These are phyloP conservation scores for Cyprinus carpio DNA, from an alignment of 2,113 vertebrate genomes.

Conservation along the genomic window DNA sequence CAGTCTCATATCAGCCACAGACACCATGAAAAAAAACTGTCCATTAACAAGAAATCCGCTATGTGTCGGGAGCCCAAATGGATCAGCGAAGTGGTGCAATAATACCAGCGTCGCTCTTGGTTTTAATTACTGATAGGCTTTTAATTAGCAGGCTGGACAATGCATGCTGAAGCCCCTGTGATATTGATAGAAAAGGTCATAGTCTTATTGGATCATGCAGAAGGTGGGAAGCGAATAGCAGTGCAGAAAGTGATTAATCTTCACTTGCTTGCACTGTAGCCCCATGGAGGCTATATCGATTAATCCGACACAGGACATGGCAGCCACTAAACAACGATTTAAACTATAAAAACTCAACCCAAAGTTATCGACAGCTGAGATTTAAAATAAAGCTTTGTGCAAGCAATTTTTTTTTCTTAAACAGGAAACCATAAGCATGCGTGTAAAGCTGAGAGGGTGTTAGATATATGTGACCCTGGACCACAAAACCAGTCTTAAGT, in stretches of 20 bases:
- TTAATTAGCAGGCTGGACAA: conserved; percentile 69
- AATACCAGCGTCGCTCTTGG: conserved; percentile 32
- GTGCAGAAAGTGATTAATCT: conserved; percentile 49
- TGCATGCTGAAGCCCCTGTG: conserved; percentile 36
- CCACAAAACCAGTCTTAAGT: no score
- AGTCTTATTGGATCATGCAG: conserved; percentile 39
- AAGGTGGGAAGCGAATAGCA: conserved; percentile 26
- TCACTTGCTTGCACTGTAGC: conserved; percentile 37
- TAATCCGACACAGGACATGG: conserved; percentile 39
- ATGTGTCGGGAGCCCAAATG: conserved; percentile 17
- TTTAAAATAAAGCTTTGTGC: conserved; percentile 27
- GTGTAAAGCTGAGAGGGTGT: background rate
- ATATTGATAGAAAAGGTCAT: conserved; percentile 55
- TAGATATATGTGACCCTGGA: no score
- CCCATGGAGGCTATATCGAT: conserved; percentile 49
- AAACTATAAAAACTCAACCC: conserved; percentile 52
- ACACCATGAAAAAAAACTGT: background rate
- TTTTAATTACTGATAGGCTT: conserved; percentile 71
- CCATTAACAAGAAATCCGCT: conserved; percentile 33
- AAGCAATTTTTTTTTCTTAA: background rate
- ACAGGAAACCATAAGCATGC: background rate
- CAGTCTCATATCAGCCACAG: conserved; percentile 22
- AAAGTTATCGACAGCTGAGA: conserved; percentile 28
- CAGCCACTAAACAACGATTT: conserved; percentile 47
- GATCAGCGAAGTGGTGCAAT: conserved; percentile 40